phyloP scores from a whole-genome alignment of 1,140 invertebrate species.

The Drosophila lowei region DNA sequence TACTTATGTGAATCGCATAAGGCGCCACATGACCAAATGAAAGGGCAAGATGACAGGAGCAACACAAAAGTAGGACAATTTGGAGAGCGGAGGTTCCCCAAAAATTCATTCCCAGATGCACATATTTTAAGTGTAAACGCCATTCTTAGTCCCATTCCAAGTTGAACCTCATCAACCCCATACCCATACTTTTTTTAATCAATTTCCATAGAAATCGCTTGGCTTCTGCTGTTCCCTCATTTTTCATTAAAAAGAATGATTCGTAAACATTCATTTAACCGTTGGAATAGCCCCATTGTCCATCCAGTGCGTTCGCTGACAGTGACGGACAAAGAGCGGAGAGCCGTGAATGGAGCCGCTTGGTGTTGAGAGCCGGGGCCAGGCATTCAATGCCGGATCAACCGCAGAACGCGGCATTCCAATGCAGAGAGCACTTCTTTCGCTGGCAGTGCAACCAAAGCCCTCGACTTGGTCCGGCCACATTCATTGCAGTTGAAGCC shows the following conservation, averaged over 20 bases:
- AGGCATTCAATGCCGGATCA: slow-evolving; percentile 43
- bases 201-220: slow-evolving; percentile 37
- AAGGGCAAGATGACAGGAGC: too few species aligned
- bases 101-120: too few species aligned
- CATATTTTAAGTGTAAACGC: too few species aligned
- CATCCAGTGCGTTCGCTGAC: background rate
- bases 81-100: too few species aligned
- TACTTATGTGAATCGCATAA: too few species aligned
- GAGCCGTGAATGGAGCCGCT: background rate
- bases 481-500: slow-evolving; percentile 46
- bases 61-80: too few species aligned
- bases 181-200: slow-evolving; percentile 9
- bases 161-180: slow-evolving; percentile 18
- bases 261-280: slow-evolving; percentile 53
- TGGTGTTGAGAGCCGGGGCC: background rate
- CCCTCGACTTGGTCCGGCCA: slow-evolving; percentile 15
- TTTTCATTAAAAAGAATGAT: slow-evolving; percentile 35
- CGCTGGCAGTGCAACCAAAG: slow-evolving; percentile 14
- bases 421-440: slow-evolving; percentile 17
- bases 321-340: slow-evolving; percentile 15
- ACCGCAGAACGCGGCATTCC: slow-evolving; percentile 52
- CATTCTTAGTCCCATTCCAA: too few species aligned
- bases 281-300: background rate
- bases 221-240: slow-evolving; percentile 16
- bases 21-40: too few species aligned